Conservation (phyloP, 2,888 invertebrate species). For the Eilema sororculum region DNA sequence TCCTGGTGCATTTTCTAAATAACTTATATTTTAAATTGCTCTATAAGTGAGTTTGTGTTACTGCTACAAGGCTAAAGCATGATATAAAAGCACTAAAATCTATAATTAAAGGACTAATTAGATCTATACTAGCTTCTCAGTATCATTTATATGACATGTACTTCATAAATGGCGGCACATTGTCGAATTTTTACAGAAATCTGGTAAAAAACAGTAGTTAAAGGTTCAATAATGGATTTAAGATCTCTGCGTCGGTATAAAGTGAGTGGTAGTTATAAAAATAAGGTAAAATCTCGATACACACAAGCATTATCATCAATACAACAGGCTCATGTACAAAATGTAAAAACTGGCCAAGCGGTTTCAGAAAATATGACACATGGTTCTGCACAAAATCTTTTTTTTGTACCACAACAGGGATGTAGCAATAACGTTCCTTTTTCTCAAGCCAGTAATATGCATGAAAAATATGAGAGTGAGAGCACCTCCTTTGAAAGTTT, state of each 20-base stretch:
- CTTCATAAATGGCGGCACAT: too few relatives aligned
- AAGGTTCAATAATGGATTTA: constrained; percentile 4
- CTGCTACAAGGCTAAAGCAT: constrained; percentile 2
- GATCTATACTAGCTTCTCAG: constrained; percentile 4
- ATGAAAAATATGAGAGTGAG: too few relatives aligned
- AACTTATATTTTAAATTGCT: too few relatives aligned
- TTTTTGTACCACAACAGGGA: too few relatives aligned
- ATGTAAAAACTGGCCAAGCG: not conserved
- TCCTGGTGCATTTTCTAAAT: too few relatives aligned
- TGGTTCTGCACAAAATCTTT: too few relatives aligned
- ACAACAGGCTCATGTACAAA: not conserved
- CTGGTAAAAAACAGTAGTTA: not conserved
- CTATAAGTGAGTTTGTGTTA: not conserved
- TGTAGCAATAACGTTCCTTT: too few relatives aligned
- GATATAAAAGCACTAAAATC: constrained; percentile 2
- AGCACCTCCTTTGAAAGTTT: too few relatives aligned
- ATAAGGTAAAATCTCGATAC: too few relatives aligned
- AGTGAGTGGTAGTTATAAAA: not conserved
- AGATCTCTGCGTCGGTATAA: constrained; percentile 2
- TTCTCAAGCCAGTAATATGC: too few relatives aligned
- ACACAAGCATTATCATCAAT: too few relatives aligned
- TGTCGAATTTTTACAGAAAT: too few relatives aligned
- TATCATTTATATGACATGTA: constrained; percentile 3
- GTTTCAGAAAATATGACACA: not conserved
- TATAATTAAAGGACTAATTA: constrained; percentile 1